Evolutionary conservation across 2,888 invertebrate species (phyloP).

Genomic region (Phyto melanocephala): DNA sequence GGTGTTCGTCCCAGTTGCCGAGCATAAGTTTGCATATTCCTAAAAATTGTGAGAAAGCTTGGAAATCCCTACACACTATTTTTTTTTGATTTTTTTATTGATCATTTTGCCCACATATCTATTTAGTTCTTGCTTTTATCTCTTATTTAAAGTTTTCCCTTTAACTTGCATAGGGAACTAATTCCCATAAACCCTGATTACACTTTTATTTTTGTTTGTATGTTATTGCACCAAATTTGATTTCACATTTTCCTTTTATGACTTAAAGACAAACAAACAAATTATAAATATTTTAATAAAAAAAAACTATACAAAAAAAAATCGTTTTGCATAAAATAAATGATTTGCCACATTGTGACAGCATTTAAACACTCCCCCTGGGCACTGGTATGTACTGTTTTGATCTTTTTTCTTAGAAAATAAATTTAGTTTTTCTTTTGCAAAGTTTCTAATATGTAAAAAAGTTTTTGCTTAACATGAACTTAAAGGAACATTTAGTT

Average conservation of each 20-base stretch:
- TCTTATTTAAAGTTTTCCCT: too few relatives aligned
- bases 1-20: too few relatives aligned
- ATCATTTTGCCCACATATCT: too few relatives aligned
- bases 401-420: conserved; percentile 22
- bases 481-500: conserved; percentile 52
- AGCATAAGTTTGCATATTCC: too few relatives aligned
- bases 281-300: neutral
- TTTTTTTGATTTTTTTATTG: too few relatives aligned
- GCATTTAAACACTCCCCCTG: conserved; percentile 60
- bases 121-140: too few relatives aligned
- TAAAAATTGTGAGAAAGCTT: too few relatives aligned
- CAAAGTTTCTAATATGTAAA: conserved; percentile 37
- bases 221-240: conserved; percentile 4
- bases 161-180: too few relatives aligned
- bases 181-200: too few relatives aligned
- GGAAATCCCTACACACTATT: too few relatives aligned
- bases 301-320: neutral
- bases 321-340: conserved; percentile 57
- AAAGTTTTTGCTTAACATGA: conserved; percentile 50
- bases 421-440: neutral
- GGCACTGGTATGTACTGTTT: neutral
- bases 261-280: neutral
- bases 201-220: neutral
- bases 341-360: conserved; percentile 61
- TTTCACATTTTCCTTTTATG: conserved; percentile 23